These are phyloP conservation scores for Penelope pileata DNA, from an alignment of 2,113 vertebrate species.

Conservation along the genomic window DNA sequence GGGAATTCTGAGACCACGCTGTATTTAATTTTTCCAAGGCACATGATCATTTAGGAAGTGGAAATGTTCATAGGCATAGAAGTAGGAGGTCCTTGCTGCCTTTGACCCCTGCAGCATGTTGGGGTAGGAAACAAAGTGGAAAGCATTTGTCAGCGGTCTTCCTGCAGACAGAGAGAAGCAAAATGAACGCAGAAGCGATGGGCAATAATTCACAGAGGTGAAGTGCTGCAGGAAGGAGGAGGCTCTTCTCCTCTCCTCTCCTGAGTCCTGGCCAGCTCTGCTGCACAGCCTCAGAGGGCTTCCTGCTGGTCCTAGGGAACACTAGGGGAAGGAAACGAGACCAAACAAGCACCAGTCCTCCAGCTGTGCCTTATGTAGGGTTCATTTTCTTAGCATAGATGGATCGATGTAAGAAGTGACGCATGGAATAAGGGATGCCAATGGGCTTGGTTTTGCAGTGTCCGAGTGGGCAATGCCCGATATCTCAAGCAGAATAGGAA, in stretches of 20 bases:
- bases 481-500: constrained; percentile 6
- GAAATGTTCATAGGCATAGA: not conserved
- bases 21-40: not conserved
- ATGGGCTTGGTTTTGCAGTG: not conserved
- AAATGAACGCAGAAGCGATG: not conserved
- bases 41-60: not conserved
- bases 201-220: not conserved
- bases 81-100: not conserved
- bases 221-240: not conserved
- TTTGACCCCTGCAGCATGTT: not conserved
- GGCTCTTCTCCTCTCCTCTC: not conserved
- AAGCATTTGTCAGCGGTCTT: not conserved
- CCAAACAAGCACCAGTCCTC: not conserved
- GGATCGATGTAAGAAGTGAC: not conserved
- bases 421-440: not conserved
- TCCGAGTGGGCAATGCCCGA: not conserved
- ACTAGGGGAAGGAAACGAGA: not conserved
- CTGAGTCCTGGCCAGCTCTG: not conserved
- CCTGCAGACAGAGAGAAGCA: not conserved
- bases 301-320: not conserved
- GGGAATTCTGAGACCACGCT: not conserved
- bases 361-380: not conserved
- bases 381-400: not conserved
- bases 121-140: not conserved
- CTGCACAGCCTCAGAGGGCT: not conserved